Base-by-base conservation (phyloP, 1,140 invertebrate genomes). In the Platyscapa corneri region DNA sequence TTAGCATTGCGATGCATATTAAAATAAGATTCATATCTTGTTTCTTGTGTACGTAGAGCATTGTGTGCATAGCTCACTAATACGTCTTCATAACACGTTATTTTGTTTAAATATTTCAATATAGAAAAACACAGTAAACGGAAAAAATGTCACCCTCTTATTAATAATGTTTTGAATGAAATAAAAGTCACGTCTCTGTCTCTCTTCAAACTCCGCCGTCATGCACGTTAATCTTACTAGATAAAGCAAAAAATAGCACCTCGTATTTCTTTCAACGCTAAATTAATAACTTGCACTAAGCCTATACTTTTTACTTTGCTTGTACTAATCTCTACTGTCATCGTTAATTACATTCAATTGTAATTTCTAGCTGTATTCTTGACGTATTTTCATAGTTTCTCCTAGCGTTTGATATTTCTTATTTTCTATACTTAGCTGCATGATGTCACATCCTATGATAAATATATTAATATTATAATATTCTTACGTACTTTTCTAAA, bases 111-210 rank as follows among this genome's bases (percentile, higher is more conserved):
- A 60, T 27, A 34, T 3, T 74, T 42, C 18, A 39, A 6, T 16
- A 74, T 42, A 70, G 18, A 37, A 37, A n/a, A n/a, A n/a, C n/a
- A n/a, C n/a, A n/a, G n/a, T 37, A 37, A 70, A 32, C 12, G 7
- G 30, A 70, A 53, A 53, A 16, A 34, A 37, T 70, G 5, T 37
- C 30, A 56, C 56, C 18, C 56, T 80, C 70, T 82, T 60, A 67
- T 72, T 27, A 70, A 53, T 16, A 49, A 64, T 56, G 10, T 42
- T 37, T 34, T 64, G 42, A 84, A 74, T 30, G 46, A 60, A 80
- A 86, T 78, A 84, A 85, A 90, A 88, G 89, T 91, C 89, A 89
- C 90, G 90, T 91, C 90, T 92, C 91, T 92, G 92, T 91, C 91
- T 89, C 89, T 90, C 90, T 92, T 89, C 89, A 81, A 84, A 87